These are phyloP conservation scores for Eupeodes latifasciatus DNA, from an alignment of 2,888 invertebrate species.

Conservation along the genomic window DNA sequence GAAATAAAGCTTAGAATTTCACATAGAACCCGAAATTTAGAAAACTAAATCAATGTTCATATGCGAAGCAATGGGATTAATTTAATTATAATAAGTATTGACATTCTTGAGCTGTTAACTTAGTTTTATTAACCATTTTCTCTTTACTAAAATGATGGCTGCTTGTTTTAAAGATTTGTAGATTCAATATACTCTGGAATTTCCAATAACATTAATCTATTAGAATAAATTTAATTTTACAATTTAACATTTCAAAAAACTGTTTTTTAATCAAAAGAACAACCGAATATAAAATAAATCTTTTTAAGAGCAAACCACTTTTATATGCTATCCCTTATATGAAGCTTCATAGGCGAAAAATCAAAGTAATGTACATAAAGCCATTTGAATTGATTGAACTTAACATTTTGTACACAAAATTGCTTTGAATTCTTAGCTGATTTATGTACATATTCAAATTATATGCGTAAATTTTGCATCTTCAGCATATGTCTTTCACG, in stretches of 20 bases:
- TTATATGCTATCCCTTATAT: too few species aligned
- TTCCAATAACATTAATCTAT: background rate
- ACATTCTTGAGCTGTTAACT: too few species aligned
- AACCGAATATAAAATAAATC: background rate
- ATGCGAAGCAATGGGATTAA: too few species aligned
- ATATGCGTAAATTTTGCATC: slow-evolving; percentile 54
- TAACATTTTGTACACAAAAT: background rate
- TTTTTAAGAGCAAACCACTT: background rate
- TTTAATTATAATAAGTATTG: too few species aligned
- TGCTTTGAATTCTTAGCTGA: slow-evolving; percentile 20
- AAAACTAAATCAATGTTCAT: too few species aligned
- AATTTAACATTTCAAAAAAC: background rate
- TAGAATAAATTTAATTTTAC: background rate
- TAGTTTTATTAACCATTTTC: too few species aligned
- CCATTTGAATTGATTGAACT: slow-evolving; percentile 12
- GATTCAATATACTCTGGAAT: background rate
- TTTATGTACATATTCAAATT: slow-evolving; percentile 63
- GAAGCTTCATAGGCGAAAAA: background rate
- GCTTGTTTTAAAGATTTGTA: too few species aligned
- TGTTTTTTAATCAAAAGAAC: background rate
- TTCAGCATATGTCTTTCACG: slow-evolving; percentile 61
- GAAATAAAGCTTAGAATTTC: too few species aligned
- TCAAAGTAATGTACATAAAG: background rate
- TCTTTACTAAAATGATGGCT: too few species aligned
- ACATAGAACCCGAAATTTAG: too few species aligned